Percentiles rank a stretch among this genome's conserved stretches.
These are phyloP conservation scores for Garra rufa DNA, from an alignment of 2,113 vertebrate genomes.

Conservation along the genomic window DNA sequence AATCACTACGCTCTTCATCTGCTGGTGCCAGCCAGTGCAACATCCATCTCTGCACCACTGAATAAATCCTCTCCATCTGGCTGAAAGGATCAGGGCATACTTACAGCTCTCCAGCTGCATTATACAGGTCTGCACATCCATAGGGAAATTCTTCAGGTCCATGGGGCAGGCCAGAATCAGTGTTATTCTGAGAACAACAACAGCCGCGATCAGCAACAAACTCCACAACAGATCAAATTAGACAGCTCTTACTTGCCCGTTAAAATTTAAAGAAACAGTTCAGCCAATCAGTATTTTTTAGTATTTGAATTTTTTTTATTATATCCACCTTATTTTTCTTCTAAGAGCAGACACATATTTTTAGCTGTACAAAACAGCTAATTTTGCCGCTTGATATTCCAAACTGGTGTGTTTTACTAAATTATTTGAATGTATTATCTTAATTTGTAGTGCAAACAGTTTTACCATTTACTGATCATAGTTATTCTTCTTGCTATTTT, in stretches of 20 bases:
- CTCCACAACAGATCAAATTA: conserved; percentile 26
- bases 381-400: no score
- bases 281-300: background rate
- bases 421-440: no score
- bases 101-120: conserved; percentile 99
- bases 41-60: conserved; percentile 60
- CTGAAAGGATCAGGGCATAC: conserved; percentile 67
- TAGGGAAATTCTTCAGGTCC: conserved; percentile 99
- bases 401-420: no score
- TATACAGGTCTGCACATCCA: conserved; percentile 98
- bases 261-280: background rate
- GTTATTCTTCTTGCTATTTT: no score
- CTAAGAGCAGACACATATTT: no score
- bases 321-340: no score
- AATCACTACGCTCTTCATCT: conserved; percentile 60
- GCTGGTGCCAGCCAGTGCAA: conserved; percentile 46
- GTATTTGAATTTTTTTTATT: no score
- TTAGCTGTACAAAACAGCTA: no score
- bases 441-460: no score
- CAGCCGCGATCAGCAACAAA: conserved; percentile 48
- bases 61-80: conserved; percentile 58
- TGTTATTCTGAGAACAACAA: conserved; percentile 85
- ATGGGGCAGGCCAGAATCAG: conserved; percentile 96
- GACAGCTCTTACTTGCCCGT: background rate
- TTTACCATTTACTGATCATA: no score